Evolutionary conservation across 1,140 invertebrate species (phyloP), one percentile per base, ranked within the genome.

Genomic region (Mycetomoellerius zeteki): DNA sequence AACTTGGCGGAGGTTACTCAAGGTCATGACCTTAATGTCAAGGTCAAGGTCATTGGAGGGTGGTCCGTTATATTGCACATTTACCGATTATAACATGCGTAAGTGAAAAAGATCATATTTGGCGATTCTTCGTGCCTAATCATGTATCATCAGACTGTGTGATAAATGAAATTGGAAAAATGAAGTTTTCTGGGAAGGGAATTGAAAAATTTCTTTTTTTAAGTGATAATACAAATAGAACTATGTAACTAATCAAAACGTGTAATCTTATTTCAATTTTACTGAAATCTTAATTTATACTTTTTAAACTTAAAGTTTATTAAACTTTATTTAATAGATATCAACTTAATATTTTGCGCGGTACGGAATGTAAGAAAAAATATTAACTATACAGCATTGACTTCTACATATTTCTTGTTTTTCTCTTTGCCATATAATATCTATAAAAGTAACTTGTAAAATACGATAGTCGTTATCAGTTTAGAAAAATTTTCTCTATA

Each of bases 371-470:
- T n/a, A n/a, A 4, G 30, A 50, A 69, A 6, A 27, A 69, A 69
- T 69, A 69, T 69, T 62, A 30, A 30, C 6, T 50, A 14, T 50
- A 69, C n/a, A 47, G 0, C 19, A 47, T 37, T 65, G 21, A 58
- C 12, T 21, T 43, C n/a, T 43, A 3, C 10, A 2, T 14, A 47
- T 24, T 67, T 2, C 10, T 21, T 43, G 19, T 37, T 69, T 67
- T 21, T 21, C 21, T 69, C 14, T 24, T 69, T 69, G 0, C 21
- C 14, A 50, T 3, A 14, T 6, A 24, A 6, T 10, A 14, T 16
- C 6, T 14, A 16, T 47, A 69, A 69, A 69, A 69, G 65, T 69
- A 47, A 14, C 37, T 69, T 24, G 37, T 50, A 69, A 47, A 69
- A 21, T 47, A 16, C 12, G 14, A 21, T 16, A 14, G 37, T 69